Percentiles rank a stretch among this genome's conserved stretches.
These are phyloP conservation scores for Otolemur crassicaudatus DNA, from an alignment of 2,797 vertebrate species.

Conservation along the genomic window DNA sequence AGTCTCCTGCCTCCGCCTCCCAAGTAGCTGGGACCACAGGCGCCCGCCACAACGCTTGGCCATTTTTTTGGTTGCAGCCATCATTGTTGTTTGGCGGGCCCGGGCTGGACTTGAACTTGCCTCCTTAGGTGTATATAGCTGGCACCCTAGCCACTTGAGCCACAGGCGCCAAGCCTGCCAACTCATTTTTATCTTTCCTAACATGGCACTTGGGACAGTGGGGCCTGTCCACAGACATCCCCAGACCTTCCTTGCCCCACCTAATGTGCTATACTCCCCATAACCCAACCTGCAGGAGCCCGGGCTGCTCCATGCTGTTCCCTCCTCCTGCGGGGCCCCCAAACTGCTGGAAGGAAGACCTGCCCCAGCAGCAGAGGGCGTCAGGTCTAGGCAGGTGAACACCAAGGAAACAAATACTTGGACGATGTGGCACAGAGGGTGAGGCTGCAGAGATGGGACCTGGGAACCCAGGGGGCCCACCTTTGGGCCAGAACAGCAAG, in stretches of 20 bases:
- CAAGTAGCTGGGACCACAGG: too few species aligned
- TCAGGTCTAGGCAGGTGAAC: too few species aligned
- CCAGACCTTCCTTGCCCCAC: not conserved
- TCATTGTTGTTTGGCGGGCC: too few species aligned
- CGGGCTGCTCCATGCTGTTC: not conserved
- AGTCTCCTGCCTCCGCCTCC: too few species aligned
- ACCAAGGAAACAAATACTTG: not conserved
- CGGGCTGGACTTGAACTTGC: too few species aligned
- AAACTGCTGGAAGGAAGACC: not conserved
- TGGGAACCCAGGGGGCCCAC: not conserved
- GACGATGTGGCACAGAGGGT: not conserved
- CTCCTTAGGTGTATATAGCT: too few species aligned
- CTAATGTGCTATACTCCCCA: not conserved
- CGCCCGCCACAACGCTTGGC: too few species aligned
- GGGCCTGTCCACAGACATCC: not conserved
- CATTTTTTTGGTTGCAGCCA: too few species aligned
- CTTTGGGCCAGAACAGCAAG: not conserved
- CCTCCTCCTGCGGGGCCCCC: not conserved
- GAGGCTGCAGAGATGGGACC: not conserved
- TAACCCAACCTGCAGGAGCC: not conserved
- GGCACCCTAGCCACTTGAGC: too few species aligned
- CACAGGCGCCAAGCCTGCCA: too few species aligned
- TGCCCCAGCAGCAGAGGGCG: too few species aligned
- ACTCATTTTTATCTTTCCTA: not conserved
- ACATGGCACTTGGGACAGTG: fast-evolving